Base-by-base conservation (phyloP, 2,888 invertebrate genomes). In the Merodon equestris region DNA sequence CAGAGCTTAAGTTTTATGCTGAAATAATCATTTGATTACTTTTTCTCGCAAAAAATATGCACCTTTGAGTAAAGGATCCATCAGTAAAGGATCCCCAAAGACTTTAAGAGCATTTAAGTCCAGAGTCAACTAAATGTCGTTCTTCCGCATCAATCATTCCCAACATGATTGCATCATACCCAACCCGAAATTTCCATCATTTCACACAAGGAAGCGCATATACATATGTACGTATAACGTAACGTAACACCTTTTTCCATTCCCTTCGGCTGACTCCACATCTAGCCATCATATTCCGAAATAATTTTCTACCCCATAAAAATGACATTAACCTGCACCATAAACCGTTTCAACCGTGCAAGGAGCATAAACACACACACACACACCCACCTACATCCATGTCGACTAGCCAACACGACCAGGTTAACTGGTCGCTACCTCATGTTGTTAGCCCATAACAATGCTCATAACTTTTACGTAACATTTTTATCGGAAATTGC, bases 401-500 rank as follows among this genome's bases (percentile, higher is more conserved):
- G 27, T 27, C 7, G 27, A 7, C 63, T 18, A 13, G 19, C 47
- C 34, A 13, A 48, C 42, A 40, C 3, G 58, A 64, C 70, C 79
- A 74, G 79, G 74, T 79, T 79, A 74, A 70, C 64, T 74, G 63
- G 48, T 74, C 36, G 68, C 54, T 79, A 79, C 70, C 74, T 79
- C 74, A 70, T 79, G 79, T 79, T 79, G 79, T 79, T 79, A 79
- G 79, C 79, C 74, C 79, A 79, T 79, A 79, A 79, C 79, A 79
- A 79, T 74, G 74, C 79, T 74, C 79, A 79, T 79, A 79, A 79
- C 79, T 70, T 79, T 79, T 74, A 74, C 60, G 79, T 79, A 79
- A 79, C 79, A 79, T 79, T 79, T 79, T 79, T 79, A 79, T 79
- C 79, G 79, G 79, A 79, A 79, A 79, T 79, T 79, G 79, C 79